Conservation (phyloP, 2,113 vertebrate genomes). For the Tupaia tana region DNA sequence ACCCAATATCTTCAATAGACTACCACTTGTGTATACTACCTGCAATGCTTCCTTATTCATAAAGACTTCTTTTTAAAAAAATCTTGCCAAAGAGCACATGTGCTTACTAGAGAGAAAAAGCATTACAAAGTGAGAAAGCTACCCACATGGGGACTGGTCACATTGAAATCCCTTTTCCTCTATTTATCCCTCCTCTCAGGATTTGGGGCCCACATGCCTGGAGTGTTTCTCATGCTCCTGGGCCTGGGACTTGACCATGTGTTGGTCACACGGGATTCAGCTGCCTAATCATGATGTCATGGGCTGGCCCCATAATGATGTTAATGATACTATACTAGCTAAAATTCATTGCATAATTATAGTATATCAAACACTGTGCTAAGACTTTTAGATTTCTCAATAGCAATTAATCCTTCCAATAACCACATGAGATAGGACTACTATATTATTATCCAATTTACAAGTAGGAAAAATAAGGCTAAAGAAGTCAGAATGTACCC, state of each 20-base stretch:
- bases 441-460: not conserved
- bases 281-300: too few species aligned
- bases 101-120: too few species aligned
- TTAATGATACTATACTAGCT: not conserved
- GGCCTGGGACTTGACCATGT: too few species aligned
- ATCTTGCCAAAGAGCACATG: too few species aligned
- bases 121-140: too few species aligned
- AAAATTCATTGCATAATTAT: not conserved
- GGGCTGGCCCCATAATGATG: not conserved
- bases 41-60: not conserved
- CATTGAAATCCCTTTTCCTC: too few species aligned
- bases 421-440: not conserved
- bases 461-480: not conserved
- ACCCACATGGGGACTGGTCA: too few species aligned
- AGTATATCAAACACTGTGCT: not conserved
- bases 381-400: not conserved
- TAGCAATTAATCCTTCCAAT: not conserved
- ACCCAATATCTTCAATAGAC: fast-evolving
- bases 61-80: too few species aligned
- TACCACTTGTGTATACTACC: not conserved
- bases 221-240: too few species aligned
- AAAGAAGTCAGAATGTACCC: not conserved
- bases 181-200: too few species aligned
- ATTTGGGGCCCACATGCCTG: too few species aligned
- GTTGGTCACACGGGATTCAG: too few species aligned